Percentiles rank a stretch among this genome's conserved stretches.
These are phyloP conservation scores for Phenganax subtilis DNA, from an alignment of 92 coral and sea anemone genomes.

Conservation along the genomic window DNA sequence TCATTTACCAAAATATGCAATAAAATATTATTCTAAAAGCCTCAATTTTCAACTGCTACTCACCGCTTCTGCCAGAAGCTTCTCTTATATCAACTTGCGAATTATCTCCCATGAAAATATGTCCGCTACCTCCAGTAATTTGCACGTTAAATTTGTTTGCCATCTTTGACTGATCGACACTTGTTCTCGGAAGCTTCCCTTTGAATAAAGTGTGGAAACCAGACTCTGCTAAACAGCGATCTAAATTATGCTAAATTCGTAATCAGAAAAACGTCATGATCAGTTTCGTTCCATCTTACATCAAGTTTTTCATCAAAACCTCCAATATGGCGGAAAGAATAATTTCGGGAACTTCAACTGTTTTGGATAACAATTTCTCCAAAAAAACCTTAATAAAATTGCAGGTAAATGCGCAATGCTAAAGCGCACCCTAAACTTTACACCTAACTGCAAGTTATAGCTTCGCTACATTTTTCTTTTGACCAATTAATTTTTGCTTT, in stretches of 20 bases:
- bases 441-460: background rate
- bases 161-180: conserved; percentile 10
- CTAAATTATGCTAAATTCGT: too few species aligned
- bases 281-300: background rate
- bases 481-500: background rate
- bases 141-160: conserved; percentile 48
- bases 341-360: conserved; percentile 13
- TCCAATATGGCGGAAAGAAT: conserved; percentile 15
- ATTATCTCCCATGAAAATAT: conserved; percentile 55
- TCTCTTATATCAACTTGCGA: conserved; percentile 30
- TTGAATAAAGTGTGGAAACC: too few species aligned
- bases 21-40: background rate
- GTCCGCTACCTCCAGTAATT: conserved; percentile 34
- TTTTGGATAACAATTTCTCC: conserved; percentile 13
- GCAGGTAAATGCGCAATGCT: conserved; percentile 39
- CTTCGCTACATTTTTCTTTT: background rate
- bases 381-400: conserved; percentile 52
- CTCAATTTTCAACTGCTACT: background rate
- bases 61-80: background rate
- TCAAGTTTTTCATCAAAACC: conserved; percentile 38
- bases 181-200: too few species aligned
- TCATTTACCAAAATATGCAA: background rate
- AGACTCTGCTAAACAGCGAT: too few species aligned
- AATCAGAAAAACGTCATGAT: background rate
- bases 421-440: background rate